Evolutionary conservation across 2,797 vertebrate genomes (phyloP).

Genomic region (Coranthus polyacanthus): DNA sequence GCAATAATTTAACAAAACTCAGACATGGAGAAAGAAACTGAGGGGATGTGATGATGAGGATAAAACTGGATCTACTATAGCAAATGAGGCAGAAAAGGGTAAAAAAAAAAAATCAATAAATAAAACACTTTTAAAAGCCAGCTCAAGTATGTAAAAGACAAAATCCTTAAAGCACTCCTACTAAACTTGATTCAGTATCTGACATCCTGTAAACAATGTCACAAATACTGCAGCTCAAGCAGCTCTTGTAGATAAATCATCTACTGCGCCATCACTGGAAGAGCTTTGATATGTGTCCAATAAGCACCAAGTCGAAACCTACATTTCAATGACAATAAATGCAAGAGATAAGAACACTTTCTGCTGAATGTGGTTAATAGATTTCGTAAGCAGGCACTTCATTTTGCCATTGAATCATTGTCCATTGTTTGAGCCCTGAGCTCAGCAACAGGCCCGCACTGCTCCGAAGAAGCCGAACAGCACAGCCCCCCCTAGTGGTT

Average conservation of each 20-base stretch:
- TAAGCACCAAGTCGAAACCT: conserved; percentile 52
- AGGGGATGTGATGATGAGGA: conserved; percentile 30
- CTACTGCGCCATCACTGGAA: neutral
- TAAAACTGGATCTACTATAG: conserved; percentile 25
- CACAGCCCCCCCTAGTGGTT: conserved; percentile 81
- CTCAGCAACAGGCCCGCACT: conserved; percentile 39
- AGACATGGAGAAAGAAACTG: conserved; percentile 30
- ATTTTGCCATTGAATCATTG: conserved; percentile 37
- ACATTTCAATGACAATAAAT: conserved; percentile 39
- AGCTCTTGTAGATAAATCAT: conserved; percentile 10
- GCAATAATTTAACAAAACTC: conserved; percentile 67
- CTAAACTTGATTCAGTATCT: conserved; percentile 25
- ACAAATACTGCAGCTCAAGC: conserved; percentile 14
- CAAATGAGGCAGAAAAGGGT: conserved; percentile 12
- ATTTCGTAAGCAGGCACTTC: conserved; percentile 54
- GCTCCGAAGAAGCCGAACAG: conserved; percentile 31
- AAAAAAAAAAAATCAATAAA: conserved; percentile 63
- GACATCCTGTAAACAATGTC: conserved; percentile 1
- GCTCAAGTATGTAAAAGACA: conserved; percentile 42
- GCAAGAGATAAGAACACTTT: conserved; percentile 18
- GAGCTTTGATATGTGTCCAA: conserved; percentile 1
- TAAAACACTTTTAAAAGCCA: conserved; percentile 53
- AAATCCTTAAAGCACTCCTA: conserved; percentile 15
- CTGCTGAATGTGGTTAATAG: conserved; percentile 49
- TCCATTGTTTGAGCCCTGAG: conserved; percentile 37